Percentiles rank a stretch among this genome's conserved stretches.
Conservation (phyloP, 2,797 vertebrate genomes). For the Picus viridis region DNA sequence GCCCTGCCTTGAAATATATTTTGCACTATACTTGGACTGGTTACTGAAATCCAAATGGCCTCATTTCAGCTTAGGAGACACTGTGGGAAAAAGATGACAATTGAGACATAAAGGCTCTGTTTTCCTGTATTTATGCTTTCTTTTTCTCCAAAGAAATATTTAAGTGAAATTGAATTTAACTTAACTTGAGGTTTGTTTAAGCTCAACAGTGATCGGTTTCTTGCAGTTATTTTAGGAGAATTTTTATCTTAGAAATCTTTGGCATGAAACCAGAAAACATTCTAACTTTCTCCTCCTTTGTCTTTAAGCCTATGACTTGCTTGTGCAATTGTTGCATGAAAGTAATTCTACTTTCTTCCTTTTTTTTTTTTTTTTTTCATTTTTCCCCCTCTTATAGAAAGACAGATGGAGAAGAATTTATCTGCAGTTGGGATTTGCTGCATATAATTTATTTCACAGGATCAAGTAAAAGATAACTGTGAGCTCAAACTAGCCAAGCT, state of each 20-base stretch:
- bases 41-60: conserved; percentile 62
- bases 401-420: conserved; percentile 76
- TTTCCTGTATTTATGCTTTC: conserved; percentile 63
- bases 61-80: conserved; percentile 46
- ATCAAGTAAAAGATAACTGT: conserved; percentile 70
- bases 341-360: conserved; percentile 64
- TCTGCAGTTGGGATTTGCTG: conserved; percentile 74
- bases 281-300: conserved; percentile 63
- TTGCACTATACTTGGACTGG: conserved; percentile 29
- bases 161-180: conserved; percentile 76
- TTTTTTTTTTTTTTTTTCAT: conserved; percentile 20
- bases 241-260: conserved; percentile 76
- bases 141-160: conserved; percentile 77
- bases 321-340: conserved; percentile 71
- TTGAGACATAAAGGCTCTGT: conserved; percentile 70
- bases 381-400: conserved; percentile 50
- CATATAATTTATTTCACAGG: conserved; percentile 74
- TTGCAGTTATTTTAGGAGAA: conserved; percentile 68
- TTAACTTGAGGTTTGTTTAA: conserved; percentile 73
- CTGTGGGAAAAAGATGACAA: conserved; percentile 64
- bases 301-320: conserved; percentile 66
- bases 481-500: conserved; percentile 44
- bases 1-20: conserved; percentile 54
- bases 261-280: conserved; percentile 70
- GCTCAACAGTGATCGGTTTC: conserved; percentile 71